Evolutionary conservation across 1,140 invertebrate genomes (phyloP).

Genomic region (Bilobella aurantiaca): DNA sequence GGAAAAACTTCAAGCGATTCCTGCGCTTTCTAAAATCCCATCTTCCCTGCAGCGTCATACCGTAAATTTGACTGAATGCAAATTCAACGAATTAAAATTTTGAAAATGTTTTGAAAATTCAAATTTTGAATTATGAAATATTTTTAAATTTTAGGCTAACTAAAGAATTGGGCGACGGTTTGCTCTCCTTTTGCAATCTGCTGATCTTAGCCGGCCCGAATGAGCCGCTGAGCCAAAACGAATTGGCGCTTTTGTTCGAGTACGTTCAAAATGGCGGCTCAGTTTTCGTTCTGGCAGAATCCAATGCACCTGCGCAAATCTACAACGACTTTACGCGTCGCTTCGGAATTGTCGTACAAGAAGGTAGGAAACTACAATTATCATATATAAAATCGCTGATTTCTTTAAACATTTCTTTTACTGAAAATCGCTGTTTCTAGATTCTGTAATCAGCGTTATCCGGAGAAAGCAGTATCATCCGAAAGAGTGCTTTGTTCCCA

Average conservation of each 20-base stretch:
- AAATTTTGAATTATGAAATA: no score
- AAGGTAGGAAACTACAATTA: constrained; percentile 11
- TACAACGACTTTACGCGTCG: constrained; percentile 32
- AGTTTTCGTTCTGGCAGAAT: constrained; percentile 28
- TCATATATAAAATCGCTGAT: background rate
- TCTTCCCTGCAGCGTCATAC: constrained; percentile 35
- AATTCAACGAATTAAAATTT: no score
- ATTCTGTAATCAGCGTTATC: constrained; percentile 83
- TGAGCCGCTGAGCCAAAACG: constrained; percentile 22
- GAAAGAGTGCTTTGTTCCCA: constrained; percentile 84
- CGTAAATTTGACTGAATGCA: no score
- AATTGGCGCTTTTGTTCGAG: constrained; percentile 19
- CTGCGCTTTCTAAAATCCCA: constrained; percentile 71
- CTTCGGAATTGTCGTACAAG: constrained; percentile 25
- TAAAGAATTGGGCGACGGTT: constrained; percentile 30
- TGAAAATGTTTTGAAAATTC: no score
- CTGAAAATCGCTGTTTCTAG: constrained; percentile 38
- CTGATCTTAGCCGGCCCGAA: constrained; percentile 30
- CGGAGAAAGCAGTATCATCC: constrained; percentile 98
- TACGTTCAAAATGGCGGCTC: constrained; percentile 32
- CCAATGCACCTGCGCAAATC: constrained; percentile 17
- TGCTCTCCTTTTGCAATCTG: constrained; percentile 26
- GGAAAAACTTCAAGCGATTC: constrained; percentile 76
- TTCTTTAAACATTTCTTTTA: background rate
- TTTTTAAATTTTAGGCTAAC: constrained; percentile 19